Percentiles rank a stretch among this genome's conserved stretches.
These are phyloP conservation scores for Saccostrea echinata DNA, from an alignment of 1,140 invertebrate species.

Conservation along the genomic window DNA sequence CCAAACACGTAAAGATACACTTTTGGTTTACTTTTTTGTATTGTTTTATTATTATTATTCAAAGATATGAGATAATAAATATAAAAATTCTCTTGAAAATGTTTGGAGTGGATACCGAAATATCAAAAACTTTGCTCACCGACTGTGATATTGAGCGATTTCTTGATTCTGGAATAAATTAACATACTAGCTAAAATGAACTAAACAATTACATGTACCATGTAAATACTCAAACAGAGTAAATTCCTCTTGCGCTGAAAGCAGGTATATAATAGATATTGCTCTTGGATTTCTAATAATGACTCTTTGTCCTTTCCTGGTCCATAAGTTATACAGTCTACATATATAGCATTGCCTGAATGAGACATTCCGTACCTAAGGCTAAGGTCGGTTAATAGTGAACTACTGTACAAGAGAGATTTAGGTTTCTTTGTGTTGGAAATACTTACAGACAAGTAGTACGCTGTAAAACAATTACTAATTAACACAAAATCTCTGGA, in stretches of 20 bases:
- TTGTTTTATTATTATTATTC: too few species aligned
- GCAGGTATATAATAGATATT: not conserved
- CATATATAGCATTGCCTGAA: too few species aligned
- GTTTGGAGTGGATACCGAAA: too few species aligned
- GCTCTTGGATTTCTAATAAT: not conserved
- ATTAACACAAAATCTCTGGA: not conserved
- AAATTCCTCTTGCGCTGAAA: not conserved
- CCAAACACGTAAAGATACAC: too few species aligned
- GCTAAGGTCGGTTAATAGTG: not conserved
- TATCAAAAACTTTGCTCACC: not conserved
- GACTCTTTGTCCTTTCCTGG: not conserved
- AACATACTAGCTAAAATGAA: not conserved
- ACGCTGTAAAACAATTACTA: not conserved
- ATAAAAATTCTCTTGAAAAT: too few species aligned
- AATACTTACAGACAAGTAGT: not conserved
- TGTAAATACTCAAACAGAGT: not conserved
- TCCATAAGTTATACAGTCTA: not conserved
- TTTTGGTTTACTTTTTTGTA: too few species aligned
- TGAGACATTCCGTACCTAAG: not conserved
- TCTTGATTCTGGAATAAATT: not conserved
- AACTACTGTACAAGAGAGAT: not conserved
- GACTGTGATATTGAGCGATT: not conserved
- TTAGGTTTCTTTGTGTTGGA: not conserved
- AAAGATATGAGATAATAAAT: too few species aligned
- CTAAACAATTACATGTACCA: not conserved